Conservation (phyloP, 1,140 invertebrate genomes). For the Spodoptera frugiperda region DNA sequence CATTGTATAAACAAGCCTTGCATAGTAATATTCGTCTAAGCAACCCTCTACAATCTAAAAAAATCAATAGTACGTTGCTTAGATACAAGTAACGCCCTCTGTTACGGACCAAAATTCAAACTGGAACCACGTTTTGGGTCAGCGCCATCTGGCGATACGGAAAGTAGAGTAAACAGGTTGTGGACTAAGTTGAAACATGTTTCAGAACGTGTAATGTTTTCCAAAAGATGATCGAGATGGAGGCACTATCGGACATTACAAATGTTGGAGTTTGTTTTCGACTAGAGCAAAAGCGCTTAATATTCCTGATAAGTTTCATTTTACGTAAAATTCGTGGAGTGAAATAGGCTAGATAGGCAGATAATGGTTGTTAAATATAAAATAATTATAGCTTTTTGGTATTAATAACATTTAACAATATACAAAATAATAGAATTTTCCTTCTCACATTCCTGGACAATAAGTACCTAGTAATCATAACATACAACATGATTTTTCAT, state of each 20-base stretch:
- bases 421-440: too few species aligned
- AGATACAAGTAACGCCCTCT: slow-evolving; percentile 21
- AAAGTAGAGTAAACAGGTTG: slow-evolving; percentile 2
- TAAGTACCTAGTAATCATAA: neutral
- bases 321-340: neutral
- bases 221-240: slow-evolving; percentile 27
- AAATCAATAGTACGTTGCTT: slow-evolving; percentile 6
- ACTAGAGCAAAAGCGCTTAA: too few species aligned
- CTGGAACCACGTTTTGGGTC: neutral
- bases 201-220: neutral
- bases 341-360: neutral
- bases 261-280: neutral
- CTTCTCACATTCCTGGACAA: neutral
- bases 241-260: slow-evolving; percentile 9
- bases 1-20: slow-evolving; percentile 14
- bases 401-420: too few species aligned
- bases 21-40: neutral
- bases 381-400: too few species aligned
- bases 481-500: neutral
- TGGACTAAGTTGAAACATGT: neutral
- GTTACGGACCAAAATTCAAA: neutral
- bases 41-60: slow-evolving; percentile 1
- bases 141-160: slow-evolving; percentile 27
- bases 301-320: slow-evolving; percentile 11
- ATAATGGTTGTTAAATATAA: too few species aligned